These are phyloP conservation scores for Limnephilus auricula DNA, from an alignment of 2,888 invertebrate species.

Conservation along the genomic window DNA sequence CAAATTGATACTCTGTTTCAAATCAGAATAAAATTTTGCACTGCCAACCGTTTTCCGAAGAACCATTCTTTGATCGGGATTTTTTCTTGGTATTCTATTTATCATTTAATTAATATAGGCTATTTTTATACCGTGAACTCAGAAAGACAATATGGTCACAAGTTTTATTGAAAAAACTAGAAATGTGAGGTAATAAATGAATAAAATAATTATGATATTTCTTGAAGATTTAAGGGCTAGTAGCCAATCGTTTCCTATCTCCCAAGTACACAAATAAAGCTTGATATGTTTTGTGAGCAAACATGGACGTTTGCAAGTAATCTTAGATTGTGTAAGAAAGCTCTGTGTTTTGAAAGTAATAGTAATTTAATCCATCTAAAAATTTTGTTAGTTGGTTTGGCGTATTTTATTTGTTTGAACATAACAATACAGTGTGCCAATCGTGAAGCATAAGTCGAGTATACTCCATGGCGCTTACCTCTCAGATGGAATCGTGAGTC, in stretches of 20 bases:
- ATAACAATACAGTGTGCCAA: background rate
- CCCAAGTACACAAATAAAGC: too few relatives aligned
- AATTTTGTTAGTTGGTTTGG: background rate
- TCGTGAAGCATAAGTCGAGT: background rate
- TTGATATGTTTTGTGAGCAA: too few relatives aligned
- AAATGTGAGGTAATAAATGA: background rate
- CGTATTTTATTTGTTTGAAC: background rate
- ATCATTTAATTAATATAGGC: background rate
- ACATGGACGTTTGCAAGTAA: too few relatives aligned
- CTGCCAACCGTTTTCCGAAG: too few relatives aligned
- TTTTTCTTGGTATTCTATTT: too few relatives aligned
- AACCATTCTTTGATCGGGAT: too few relatives aligned
- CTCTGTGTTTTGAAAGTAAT: background rate
- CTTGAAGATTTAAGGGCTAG: background rate
- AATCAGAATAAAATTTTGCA: background rate
- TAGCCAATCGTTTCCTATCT: background rate
- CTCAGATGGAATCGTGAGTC: slow-evolving; percentile 23
- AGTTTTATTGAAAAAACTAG: background rate
- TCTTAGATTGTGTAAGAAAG: background rate
- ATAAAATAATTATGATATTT: too few relatives aligned
- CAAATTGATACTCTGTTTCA: background rate
- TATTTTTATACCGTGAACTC: background rate
- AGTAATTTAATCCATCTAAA: too few relatives aligned
- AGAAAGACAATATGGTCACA: background rate
- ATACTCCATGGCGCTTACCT: background rate